Evolutionary conservation across 1,140 invertebrate genomes (phyloP).

Genomic region (Drosophila orena): DNA sequence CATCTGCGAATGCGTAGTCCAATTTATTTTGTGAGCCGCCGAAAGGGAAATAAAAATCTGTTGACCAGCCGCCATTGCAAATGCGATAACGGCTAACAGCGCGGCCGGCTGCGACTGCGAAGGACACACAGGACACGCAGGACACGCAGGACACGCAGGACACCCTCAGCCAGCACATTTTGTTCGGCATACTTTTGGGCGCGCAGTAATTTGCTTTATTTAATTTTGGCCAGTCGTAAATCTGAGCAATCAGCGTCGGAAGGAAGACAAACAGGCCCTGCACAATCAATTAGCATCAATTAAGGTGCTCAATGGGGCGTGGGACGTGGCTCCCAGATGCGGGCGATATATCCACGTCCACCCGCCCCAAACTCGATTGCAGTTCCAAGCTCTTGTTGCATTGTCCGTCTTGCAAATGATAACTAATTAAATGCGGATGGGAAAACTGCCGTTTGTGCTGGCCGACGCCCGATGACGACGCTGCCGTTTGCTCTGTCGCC

Average conservation of each 20-base stretch:
- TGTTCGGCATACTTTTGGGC: constrained; percentile 34
- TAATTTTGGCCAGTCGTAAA: constrained; percentile 75
- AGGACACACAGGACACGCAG: constrained; percentile 20
- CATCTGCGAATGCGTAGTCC: constrained; percentile 20
- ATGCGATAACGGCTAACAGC: constrained; percentile 55
- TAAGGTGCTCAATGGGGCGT: constrained; percentile 59
- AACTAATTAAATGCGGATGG: constrained; percentile 55
- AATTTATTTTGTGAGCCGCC: constrained; percentile 61
- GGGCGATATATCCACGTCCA: constrained; percentile 8
- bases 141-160: constrained; percentile 3
- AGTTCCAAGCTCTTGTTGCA: constrained; percentile 14
- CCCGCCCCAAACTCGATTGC: constrained; percentile 2
- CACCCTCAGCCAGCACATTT: constrained; percentile 30
- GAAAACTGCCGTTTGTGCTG: constrained; percentile 31
- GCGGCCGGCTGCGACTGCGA: constrained; percentile 6
- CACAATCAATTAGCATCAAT: constrained; percentile 77
- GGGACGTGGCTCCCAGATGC: constrained; percentile 13
- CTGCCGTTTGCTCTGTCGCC: constrained; percentile 52
- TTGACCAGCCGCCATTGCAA: constrained; percentile 49
- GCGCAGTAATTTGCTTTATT: constrained; percentile 62
- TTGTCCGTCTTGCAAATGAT: constrained; percentile 48
- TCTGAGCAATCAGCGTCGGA: constrained; percentile 57
- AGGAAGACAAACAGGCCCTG: constrained; percentile 35
- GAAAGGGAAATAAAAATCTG: constrained; percentile 73
- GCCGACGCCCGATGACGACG: constrained; percentile 19